phyloP scores from a whole-genome alignment of 2,797 vertebrate species.

The Euthynnus affinis region DNA sequence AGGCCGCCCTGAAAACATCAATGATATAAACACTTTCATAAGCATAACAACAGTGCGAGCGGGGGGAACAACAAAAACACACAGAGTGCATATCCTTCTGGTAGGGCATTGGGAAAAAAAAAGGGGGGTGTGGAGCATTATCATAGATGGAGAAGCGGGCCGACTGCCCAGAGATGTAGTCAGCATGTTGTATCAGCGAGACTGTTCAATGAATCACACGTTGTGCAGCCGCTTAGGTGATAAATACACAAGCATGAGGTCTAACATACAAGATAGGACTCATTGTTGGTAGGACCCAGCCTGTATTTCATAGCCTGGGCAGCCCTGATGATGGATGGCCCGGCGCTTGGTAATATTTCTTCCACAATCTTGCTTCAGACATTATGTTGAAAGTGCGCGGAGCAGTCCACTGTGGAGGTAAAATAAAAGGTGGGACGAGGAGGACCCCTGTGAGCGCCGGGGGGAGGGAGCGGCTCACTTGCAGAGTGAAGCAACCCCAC shows the following conservation, averaged over 20 bases:
- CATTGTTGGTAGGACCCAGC: constrained; percentile 79
- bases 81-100: constrained; percentile 55
- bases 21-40: constrained; percentile 45
- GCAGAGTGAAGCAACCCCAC: constrained; percentile 8
- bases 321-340: constrained; percentile 84
- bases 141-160: constrained; percentile 54
- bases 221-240: constrained; percentile 82
- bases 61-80: constrained; percentile 27
- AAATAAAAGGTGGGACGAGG: constrained; percentile 59
- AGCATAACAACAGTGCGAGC: constrained; percentile 21
- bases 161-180: constrained; percentile 75
- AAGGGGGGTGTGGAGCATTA: constrained; percentile 42
- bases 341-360: constrained; percentile 77
- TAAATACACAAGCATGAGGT: constrained; percentile 86
- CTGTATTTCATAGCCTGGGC: constrained; percentile 81
- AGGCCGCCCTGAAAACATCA: constrained; percentile 41
- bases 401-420: constrained; percentile 67
- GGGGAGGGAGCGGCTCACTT: constrained; percentile 2
- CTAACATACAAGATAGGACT: constrained; percentile 85
- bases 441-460: neutral
- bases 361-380: constrained; percentile 77
- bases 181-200: constrained; percentile 81
- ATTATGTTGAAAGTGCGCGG: constrained; percentile 62
- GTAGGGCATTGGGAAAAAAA: constrained; percentile 37
- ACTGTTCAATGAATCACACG: constrained; percentile 84